These are phyloP conservation scores for Hemicordylus capensis DNA, from an alignment of 2,113 vertebrate species.

Conservation along the genomic window DNA sequence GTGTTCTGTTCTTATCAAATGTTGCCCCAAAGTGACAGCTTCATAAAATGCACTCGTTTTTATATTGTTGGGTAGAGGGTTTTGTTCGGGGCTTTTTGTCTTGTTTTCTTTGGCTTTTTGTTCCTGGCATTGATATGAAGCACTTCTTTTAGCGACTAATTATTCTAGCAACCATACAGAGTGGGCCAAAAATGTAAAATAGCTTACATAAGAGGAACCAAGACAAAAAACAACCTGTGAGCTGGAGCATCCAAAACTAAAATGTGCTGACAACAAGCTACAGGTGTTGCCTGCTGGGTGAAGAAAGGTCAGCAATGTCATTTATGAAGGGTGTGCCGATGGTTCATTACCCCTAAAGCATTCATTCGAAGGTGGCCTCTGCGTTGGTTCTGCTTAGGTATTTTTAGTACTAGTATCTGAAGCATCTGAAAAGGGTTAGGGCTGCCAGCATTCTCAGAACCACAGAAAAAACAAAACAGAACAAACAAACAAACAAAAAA, in stretches of 20 bases:
- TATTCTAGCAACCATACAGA: constrained; percentile 61
- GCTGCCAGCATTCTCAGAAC: constrained; percentile 10
- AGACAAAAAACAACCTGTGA: constrained; percentile 59
- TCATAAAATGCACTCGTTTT: constrained; percentile 38
- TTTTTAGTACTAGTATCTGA: constrained; percentile 22
- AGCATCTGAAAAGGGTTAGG: constrained; percentile 17
- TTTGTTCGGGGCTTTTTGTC: no score
- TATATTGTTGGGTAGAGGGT: background rate
- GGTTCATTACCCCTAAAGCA: constrained; percentile 21
- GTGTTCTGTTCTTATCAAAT: background rate
- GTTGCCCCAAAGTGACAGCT: constrained; percentile 46
- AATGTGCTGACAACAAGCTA: constrained; percentile 60
- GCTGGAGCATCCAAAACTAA: constrained; percentile 44
- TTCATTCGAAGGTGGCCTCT: background rate
- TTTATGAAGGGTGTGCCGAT: constrained; percentile 41
- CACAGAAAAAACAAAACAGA: constrained; percentile 25
- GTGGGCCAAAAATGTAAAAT: constrained; percentile 57
- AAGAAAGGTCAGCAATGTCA: constrained; percentile 60
- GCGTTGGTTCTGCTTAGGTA: constrained; percentile 34
- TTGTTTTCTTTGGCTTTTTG: constrained; percentile 19
- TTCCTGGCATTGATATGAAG: constrained; percentile 54
- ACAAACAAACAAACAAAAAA: no score
- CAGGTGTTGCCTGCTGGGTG: constrained; percentile 62
- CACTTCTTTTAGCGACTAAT: constrained; percentile 60
- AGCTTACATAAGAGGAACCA: constrained; percentile 46